Evolutionary conservation across 2,113 vertebrate genomes (phyloP).

Genomic region (Sorex araneus): DNA sequence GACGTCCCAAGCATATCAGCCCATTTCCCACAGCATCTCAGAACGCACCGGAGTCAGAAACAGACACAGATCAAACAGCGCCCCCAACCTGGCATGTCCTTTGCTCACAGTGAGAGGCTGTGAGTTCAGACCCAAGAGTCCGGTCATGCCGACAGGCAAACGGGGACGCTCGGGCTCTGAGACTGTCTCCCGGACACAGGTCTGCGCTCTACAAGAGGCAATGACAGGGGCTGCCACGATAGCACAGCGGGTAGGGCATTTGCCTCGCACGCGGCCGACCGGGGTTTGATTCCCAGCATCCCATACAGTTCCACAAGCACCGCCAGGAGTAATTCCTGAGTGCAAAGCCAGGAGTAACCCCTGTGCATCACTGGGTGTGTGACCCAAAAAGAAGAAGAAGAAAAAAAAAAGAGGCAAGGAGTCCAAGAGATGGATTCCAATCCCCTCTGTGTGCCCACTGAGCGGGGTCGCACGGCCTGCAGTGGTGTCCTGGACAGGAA

Average conservation of each 20-base stretch:
- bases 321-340: too few species aligned
- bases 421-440: not conserved
- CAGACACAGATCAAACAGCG: not conserved
- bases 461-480: not conserved
- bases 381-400: too few species aligned
- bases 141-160: not conserved
- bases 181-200: not conserved
- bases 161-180: not conserved
- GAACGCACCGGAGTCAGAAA: not conserved
- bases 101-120: not conserved
- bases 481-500: not conserved
- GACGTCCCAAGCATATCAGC: too few species aligned
- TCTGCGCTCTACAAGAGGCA: not conserved
- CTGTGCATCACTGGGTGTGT: too few species aligned
- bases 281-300: too few species aligned
- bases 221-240: too few species aligned
- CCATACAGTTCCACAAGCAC: too few species aligned
- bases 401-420: too few species aligned
- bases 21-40: not conserved
- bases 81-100: rapidly evolving
- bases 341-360: too few species aligned
- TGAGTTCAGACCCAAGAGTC: not conserved
- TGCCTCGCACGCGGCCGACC: too few species aligned
- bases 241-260: too few species aligned
- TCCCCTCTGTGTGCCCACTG: not conserved